Percentiles rank a stretch among this genome's conserved stretches.
Evolutionary conservation across 2,888 invertebrate species (phyloP).

Genomic region (Eubasilissa splendida): DNA sequence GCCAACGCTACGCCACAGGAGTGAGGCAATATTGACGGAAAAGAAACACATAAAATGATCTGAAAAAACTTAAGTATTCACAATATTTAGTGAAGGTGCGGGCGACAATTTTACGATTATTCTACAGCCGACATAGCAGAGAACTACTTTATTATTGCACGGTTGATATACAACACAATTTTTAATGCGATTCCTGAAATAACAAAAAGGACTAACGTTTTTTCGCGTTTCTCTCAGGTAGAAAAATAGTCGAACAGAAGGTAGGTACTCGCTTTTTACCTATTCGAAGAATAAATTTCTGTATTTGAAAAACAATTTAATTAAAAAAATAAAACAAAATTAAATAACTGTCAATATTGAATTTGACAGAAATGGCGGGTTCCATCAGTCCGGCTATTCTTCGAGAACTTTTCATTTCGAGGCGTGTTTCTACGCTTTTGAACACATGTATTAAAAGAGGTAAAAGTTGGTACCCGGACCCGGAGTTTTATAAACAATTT

Average conservation of each 20-base stretch:
- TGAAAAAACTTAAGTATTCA: conserved; percentile 36
- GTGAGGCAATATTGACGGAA: conserved; percentile 57
- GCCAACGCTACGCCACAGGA: conserved; percentile 47
- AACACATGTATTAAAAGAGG: conserved; percentile 59
- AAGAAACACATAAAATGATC: conserved; percentile 54
- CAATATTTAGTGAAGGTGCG: conserved; percentile 43
- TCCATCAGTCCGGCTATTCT: too few species aligned
- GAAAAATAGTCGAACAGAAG: background rate
- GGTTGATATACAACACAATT: conserved; percentile 23
- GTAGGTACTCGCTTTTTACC: too few species aligned
- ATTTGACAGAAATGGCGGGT: too few species aligned
- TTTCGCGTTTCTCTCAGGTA: background rate
- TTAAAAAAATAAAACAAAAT: too few species aligned
- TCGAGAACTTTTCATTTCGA: too few species aligned
- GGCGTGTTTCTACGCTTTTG: too few species aligned
- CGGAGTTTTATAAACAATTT: conserved; percentile 79
- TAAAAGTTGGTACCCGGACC: conserved; percentile 85
- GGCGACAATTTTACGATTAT: conserved; percentile 51
- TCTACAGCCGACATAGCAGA: conserved; percentile 24
- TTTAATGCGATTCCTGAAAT: conserved; percentile 37
- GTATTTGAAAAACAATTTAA: too few species aligned
- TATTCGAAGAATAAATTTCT: too few species aligned
- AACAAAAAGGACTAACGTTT: conserved; percentile 58
- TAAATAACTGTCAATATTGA: too few species aligned
- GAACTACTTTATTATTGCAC: conserved; percentile 32